Percentiles rank a stretch among this genome's conserved stretches.
These are phyloP conservation scores for Sturmia bella DNA, from an alignment of 2,888 invertebrate species.

Conservation along the genomic window DNA sequence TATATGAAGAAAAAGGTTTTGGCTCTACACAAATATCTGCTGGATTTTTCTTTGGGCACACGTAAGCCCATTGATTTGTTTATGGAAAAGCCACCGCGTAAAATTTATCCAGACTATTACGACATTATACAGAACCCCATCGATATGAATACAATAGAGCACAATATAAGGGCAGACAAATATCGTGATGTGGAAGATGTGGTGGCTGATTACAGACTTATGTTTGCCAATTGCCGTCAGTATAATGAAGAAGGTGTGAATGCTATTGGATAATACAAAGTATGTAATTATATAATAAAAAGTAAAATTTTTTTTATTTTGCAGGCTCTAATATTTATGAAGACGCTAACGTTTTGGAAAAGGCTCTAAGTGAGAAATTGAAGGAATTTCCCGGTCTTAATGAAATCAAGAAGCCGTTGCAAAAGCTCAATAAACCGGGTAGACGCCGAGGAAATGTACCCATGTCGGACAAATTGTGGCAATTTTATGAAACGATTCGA, in stretches of 20 bases:
- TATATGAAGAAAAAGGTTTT: constrained; percentile 89
- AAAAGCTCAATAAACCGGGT: constrained; percentile 76
- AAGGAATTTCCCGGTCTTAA: constrained; percentile 86
- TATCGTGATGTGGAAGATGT: constrained; percentile 93
- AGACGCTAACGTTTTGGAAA: constrained; percentile 94
- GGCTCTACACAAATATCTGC: constrained; percentile 88
- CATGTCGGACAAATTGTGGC: constrained; percentile 89
- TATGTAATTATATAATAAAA: neutral
- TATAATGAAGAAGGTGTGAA: constrained; percentile 93
- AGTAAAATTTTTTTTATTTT: neutral
- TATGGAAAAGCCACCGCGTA: constrained; percentile 97
- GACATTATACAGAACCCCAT: constrained; percentile 96
- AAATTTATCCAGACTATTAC: constrained; percentile 97
- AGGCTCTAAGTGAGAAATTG: constrained; percentile 91
- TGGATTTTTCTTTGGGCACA: constrained; percentile 88
- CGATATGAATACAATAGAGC: constrained; percentile 96
- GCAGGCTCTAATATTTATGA: constrained; percentile 93
- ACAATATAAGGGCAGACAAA: constrained; percentile 92
- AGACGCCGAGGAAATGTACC: constrained; percentile 82
- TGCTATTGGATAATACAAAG: neutral
- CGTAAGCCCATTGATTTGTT: constrained; percentile 95
- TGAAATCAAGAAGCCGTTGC: constrained; percentile 80
- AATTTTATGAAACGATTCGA: constrained; percentile 93
- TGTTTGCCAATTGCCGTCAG: constrained; percentile 98
- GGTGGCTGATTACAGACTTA: constrained; percentile 92